A percentile compares a stretch with the other conserved stretches of the same genome.
Evolutionary conservation across 2,888 invertebrate genomes (phyloP).

Genomic region (Acronicta aceris): DNA sequence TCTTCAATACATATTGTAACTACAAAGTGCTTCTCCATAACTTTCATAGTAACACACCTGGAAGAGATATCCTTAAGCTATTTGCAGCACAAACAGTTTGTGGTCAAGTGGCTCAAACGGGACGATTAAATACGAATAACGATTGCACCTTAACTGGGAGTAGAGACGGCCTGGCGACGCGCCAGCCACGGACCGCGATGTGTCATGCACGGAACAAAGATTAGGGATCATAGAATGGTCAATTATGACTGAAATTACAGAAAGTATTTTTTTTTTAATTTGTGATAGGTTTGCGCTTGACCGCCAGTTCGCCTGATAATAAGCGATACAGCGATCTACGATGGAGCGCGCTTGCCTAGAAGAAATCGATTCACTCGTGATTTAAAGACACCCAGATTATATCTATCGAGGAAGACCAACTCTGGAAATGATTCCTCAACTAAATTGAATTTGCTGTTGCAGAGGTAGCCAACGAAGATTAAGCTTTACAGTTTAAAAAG

Average conservation of each 20-base stretch:
- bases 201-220: slow-evolving; percentile 47
- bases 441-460: no score
- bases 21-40: slow-evolving; percentile 19
- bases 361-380: no score
- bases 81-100: slow-evolving; percentile 30
- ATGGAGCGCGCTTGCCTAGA: no score
- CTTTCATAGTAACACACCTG: slow-evolving; percentile 11
- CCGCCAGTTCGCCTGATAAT: no score
- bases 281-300: no score
- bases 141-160: slow-evolving; percentile 33
- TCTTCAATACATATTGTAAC: slow-evolving; percentile 1
- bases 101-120: slow-evolving; percentile 33
- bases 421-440: no score
- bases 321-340: no score
- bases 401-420: no score
- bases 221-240: slow-evolving; percentile 14
- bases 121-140: slow-evolving; percentile 43
- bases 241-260: not conserved
- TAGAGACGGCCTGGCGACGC: slow-evolving; percentile 56
- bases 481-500: no score
- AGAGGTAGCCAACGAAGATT: no score
- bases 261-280: no score
- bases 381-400: no score
- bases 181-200: slow-evolving; percentile 43
- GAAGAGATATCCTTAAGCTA: slow-evolving; percentile 17